These are phyloP conservation scores for Hypercompe scribonia DNA, from an alignment of 2,888 invertebrate genomes.

Conservation along the genomic window DNA sequence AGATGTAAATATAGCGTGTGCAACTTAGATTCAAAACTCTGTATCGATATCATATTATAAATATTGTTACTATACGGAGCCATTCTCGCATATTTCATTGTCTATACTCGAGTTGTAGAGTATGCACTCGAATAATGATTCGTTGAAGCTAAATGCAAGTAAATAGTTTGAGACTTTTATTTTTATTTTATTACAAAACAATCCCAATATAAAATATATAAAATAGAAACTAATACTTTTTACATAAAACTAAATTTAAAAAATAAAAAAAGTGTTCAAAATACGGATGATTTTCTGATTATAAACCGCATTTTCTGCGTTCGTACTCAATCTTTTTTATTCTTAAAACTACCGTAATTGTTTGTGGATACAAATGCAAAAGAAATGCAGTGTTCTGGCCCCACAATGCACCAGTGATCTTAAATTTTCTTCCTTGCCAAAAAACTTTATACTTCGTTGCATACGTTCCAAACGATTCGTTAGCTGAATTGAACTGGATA, in stretches of 20 bases:
- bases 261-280: too few relatives aligned
- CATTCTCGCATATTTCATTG: neutral
- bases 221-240: too few relatives aligned
- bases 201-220: too few relatives aligned
- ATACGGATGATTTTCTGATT: too few relatives aligned
- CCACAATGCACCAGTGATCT: conserved; percentile 29
- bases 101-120: neutral
- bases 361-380: conserved; percentile 38
- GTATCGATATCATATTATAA: neutral
- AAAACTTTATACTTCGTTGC: conserved; percentile 62
- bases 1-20: neutral
- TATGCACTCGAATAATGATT: neutral
- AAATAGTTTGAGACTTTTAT: too few relatives aligned
- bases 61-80: neutral
- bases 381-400: conserved; percentile 46
- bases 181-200: too few relatives aligned
- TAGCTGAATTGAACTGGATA: conserved; percentile 60
- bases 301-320: too few relatives aligned
- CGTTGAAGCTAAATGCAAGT: conserved; percentile 24
- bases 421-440: conserved; percentile 60
- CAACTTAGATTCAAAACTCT: neutral
- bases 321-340: conserved; percentile 18
- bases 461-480: conserved; percentile 59
- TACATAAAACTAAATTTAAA: too few relatives aligned
- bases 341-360: conserved; percentile 14